Percentiles rank a stretch among this genome's conserved stretches.
These are phyloP conservation scores for Slavum lentiscoides DNA, from an alignment of 2,888 invertebrate genomes.

Conservation along the genomic window DNA sequence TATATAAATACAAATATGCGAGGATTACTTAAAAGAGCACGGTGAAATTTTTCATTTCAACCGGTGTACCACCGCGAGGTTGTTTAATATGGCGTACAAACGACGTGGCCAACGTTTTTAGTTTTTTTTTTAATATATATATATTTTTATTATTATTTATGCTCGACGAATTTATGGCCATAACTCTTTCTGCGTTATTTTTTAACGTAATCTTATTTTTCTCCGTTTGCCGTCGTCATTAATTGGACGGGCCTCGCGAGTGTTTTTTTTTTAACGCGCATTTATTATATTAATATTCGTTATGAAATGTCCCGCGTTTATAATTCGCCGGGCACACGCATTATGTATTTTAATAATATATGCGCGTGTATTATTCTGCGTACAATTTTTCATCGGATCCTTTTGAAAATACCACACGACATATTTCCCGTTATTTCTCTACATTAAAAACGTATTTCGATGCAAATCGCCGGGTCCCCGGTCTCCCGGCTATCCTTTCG, in stretches of 20 bases:
- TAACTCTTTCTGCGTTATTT: background rate
- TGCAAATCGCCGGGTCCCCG: too few relatives aligned
- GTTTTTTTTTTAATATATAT: background rate
- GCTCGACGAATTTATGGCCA: conserved; percentile 15
- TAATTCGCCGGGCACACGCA: background rate
- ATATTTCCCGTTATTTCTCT: too few relatives aligned
- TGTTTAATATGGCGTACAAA: conserved; percentile 1
- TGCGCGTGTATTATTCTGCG: background rate
- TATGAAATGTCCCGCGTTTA: too few relatives aligned
- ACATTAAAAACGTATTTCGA: too few relatives aligned
- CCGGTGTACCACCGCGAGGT: background rate
- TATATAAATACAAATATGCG: background rate
- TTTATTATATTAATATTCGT: too few relatives aligned
- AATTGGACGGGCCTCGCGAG: too few relatives aligned
- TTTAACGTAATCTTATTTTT: too few relatives aligned
- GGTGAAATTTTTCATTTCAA: conserved; percentile 19
- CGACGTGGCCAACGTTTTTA: conserved; percentile 5
- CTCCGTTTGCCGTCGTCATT: too few relatives aligned
- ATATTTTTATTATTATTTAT: background rate
- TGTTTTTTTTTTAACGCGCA: too few relatives aligned
- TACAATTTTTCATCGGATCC: background rate
- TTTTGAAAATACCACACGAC: background rate
- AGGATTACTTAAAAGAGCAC: too few relatives aligned
- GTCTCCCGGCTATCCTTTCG: too few relatives aligned
- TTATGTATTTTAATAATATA: background rate